These are phyloP conservation scores for Troides aeacus DNA, from an alignment of 2,888 invertebrate species.

Conservation along the genomic window DNA sequence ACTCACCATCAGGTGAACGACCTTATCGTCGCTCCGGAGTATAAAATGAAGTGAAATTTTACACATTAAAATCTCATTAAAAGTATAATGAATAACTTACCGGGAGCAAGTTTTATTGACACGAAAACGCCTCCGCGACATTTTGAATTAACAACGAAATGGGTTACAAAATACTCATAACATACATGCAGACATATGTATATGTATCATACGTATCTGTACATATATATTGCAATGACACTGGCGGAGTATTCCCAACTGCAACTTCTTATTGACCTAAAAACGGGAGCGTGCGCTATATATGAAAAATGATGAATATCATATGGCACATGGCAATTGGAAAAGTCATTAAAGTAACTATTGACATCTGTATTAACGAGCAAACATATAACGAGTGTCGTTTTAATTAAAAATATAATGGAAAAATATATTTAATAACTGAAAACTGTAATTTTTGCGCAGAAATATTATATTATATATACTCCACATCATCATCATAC, in stretches of 20 bases:
- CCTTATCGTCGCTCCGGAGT: too few relatives aligned
- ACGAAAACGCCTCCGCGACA: conserved; percentile 7
- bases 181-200: neutral
- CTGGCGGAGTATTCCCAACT: conserved; percentile 17
- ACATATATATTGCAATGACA: neutral
- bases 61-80: neutral
- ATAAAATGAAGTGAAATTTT: neutral
- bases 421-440: neutral
- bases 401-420: conserved; percentile 4
- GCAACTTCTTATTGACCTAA: conserved; percentile 29
- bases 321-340: conserved; percentile 21
- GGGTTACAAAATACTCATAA: conserved; percentile 11
- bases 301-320: conserved; percentile 24
- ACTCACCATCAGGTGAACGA: too few relatives aligned
- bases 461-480: too few relatives aligned
- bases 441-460: neutral
- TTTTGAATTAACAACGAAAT: conserved; percentile 26
- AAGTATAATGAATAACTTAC: conserved; percentile 7
- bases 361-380: conserved; percentile 6
- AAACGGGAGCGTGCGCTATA: conserved; percentile 20
- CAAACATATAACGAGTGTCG: neutral
- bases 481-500: too few relatives aligned
- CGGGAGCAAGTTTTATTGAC: conserved; percentile 1
- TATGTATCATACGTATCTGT: neutral
- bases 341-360: conserved; percentile 8